Conservation (phyloP, 2,113 vertebrate species). For the Mustelus asterias region DNA sequence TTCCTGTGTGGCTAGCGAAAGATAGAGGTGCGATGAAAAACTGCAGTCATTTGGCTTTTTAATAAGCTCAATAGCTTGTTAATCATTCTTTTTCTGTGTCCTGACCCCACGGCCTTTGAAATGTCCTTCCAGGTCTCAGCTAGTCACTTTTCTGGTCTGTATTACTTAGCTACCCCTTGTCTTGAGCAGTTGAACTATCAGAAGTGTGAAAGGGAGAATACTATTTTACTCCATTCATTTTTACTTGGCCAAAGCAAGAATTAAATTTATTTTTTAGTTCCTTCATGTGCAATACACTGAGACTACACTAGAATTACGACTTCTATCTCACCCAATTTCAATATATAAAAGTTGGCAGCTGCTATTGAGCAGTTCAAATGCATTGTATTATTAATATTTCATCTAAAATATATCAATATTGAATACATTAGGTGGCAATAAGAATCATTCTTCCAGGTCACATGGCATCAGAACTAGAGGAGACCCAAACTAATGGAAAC, state of each 20-base stretch:
- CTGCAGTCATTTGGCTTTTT: too few species aligned
- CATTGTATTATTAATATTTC: conserved; percentile 9
- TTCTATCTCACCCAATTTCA: not conserved
- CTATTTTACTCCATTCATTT: not conserved
- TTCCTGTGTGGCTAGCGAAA: too few species aligned
- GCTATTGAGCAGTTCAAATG: not conserved
- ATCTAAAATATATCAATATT: conserved; percentile 33
- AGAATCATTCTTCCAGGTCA: not conserved
- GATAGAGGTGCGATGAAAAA: too few species aligned
- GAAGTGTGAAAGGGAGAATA: not conserved
- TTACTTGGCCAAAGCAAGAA: not conserved
- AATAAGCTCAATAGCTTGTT: too few species aligned
- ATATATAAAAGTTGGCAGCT: conserved; percentile 15
- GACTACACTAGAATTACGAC: conserved; percentile 5
- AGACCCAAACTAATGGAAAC: not conserved
- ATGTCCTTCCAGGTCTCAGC: not conserved
- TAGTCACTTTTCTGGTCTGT: not conserved
- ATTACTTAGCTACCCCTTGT: not conserved
- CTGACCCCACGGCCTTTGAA: not conserved
- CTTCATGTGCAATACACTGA: not conserved
- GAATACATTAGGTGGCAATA: not conserved
- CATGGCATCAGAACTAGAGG: not conserved
- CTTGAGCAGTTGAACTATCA: not conserved
- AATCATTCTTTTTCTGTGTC: not conserved
- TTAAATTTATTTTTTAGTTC: not conserved